Base-by-base conservation (phyloP, 2,888 invertebrate genomes). In the Lepetodrilus schrolli region DNA sequence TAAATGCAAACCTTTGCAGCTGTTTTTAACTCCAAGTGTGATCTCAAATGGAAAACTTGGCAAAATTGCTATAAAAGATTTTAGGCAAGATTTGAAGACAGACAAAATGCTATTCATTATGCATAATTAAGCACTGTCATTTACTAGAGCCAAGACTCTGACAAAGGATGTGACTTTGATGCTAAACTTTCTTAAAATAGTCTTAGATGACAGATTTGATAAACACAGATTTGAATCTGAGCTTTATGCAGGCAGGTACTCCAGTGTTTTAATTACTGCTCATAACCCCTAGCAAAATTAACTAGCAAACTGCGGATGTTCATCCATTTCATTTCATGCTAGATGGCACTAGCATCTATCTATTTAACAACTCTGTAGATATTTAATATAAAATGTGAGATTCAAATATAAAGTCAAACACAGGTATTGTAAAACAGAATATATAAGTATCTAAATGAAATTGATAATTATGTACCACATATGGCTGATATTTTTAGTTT, bases 171-270 rank as follows among this genome's bases (percentile, higher is more conserved):
- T 26, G 58, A 30, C 17, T 30, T 58, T 34, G 23, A 30, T 17
- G 17, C 17, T 58, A 30, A 58, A 58, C 3, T 58, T 58, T 58
- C 58, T 30, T 23, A 58, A 58, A 58, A 58, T 58, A 58, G 58
- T 30, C 17, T 58, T 58, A 58, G 58, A 58, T 58, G 58, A 58
- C 58, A 58, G 58, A 58, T 58, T 43, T 58, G 58, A 58, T n/a
- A 58, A 58, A 58, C 34, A 30, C 30, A 30, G 58, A 13, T 58
- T 23, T n/a, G 26, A 58, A 58, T 30, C n/a, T 17, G 58, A 34
- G n/a, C 58, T 34, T n/a, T 34, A 58, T 58, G 26, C 58, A n/a
- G 30, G 58, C 30, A 23, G 17, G n/a, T n/a, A n/a, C n/a, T n/a
- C n/a, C n/a, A n/a, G n/a, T n/a, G n/a, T n/a, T n/a, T n/a, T n/a